Evolutionary conservation across 2,797 vertebrate genomes (phyloP), one percentile per base, ranked within the genome.

Genomic region (Etheostoma nigrum): DNA sequence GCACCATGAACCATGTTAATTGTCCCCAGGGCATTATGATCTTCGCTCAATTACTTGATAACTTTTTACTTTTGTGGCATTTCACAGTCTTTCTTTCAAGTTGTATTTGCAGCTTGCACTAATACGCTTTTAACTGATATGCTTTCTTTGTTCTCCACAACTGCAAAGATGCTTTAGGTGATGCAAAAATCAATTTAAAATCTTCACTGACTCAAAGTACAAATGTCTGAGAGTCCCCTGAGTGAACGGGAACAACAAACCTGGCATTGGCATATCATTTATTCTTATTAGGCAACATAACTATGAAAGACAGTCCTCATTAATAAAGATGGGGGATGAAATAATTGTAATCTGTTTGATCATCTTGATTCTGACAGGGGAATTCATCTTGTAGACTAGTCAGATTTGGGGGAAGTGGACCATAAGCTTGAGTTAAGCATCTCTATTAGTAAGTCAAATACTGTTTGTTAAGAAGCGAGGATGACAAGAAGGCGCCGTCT

Each of bases 311-410:
- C 95, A 95, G 94, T 93, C 83, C 93, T 95, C 95, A 95, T 96
- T 96, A 95, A 95, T 96, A 95, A 95, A 94, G 93, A 95, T 87
- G 92, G 91, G 90, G 93, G 94, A 90, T 94, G 93, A 95, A 95
- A 95, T 95, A 95, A 96, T 95, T 95, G 95, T 95, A 95, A 95
- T 95, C 93, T 95, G 95, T 95, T 95, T 95, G 95, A 96, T 96
- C 94, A 95, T 95, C 94, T 95, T 92, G 91, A 93, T 89, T 84
- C 91, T 95, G 95, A 96, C 95, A 94, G 94, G 93, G 92, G 93
- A 94, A 96, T 96, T 95, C 88, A 95, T 96, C 95, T 96, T 95
- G 92, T 92, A 48, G 91, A 92, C 91, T 90, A 91, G 92, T 92
- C 91, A 94, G 91, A 94, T 93, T 91, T 92, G 90, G 86, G 93